These are phyloP conservation scores for Sinocyclocheilus rhinocerous DNA, from an alignment of 2,113 vertebrate species.

Conservation along the genomic window DNA sequence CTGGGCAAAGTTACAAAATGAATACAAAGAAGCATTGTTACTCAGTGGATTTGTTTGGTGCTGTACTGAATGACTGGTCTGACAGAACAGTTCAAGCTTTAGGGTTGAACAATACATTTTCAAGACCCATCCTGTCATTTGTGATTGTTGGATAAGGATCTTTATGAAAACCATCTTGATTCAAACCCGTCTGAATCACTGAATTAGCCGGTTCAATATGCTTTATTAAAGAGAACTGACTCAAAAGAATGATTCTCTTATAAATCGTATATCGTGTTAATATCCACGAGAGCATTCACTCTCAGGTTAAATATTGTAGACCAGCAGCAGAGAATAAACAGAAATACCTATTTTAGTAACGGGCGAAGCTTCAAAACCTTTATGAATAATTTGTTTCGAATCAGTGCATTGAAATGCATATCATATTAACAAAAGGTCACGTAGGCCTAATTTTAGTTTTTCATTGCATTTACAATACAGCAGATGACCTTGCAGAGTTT, in stretches of 20 bases:
- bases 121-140: not conserved
- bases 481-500: not conserved
- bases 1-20: not conserved
- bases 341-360: not conserved
- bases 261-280: not conserved
- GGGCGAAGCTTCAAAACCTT: not conserved
- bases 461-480: not conserved
- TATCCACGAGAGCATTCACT: no score
- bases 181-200: not conserved
- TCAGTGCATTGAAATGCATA: not conserved
- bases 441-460: not conserved
- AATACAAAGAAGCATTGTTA: not conserved
- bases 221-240: not conserved
- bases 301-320: no score
- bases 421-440: no score
- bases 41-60: not conserved
- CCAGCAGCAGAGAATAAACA: not conserved
- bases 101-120: not conserved
- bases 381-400: not conserved
- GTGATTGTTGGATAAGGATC: not conserved
- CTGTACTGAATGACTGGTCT: not conserved
- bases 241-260: not conserved
- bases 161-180: not conserved
- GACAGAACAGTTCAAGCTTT: not conserved
- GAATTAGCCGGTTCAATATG: not conserved